phyloP scores from a whole-genome alignment of 2,113 vertebrate species.

The Clinocottus analis region DNA sequence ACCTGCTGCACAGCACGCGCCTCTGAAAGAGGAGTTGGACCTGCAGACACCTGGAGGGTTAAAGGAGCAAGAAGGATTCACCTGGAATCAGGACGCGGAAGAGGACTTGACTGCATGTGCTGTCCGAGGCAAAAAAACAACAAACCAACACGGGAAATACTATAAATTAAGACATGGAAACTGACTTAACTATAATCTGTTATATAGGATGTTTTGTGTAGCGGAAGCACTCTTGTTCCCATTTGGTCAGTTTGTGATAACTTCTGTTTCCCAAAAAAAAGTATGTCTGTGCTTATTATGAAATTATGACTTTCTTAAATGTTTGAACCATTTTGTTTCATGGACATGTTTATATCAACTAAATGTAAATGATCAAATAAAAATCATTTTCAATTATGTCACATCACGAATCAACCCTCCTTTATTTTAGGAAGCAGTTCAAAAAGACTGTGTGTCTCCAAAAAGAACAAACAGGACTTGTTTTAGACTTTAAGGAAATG shows the following conservation, averaged over 20 bases:
- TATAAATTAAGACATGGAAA: constrained; percentile 87
- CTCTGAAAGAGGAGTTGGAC: constrained; percentile 60
- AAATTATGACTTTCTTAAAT: constrained; percentile 91
- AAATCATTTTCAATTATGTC: constrained; percentile 92
- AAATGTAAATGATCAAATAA: constrained; percentile 94
- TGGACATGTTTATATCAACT: constrained; percentile 92
- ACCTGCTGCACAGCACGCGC: constrained; percentile 74
- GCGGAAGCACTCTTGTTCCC: constrained; percentile 97
- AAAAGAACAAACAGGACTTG: background rate
- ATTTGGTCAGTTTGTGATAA: constrained; percentile 95
- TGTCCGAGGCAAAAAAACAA: constrained; percentile 82
- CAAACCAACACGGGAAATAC: constrained; percentile 77
- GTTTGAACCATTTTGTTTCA: constrained; percentile 93
- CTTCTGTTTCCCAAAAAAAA: constrained; percentile 85
- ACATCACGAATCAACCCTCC: constrained; percentile 74
- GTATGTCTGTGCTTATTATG: constrained; percentile 96
- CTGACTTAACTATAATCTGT: constrained; percentile 88
- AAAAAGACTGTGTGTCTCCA: background rate
- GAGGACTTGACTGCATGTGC: constrained; percentile 92
- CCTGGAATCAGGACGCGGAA: constrained; percentile 54
- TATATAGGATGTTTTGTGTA: constrained; percentile 99
- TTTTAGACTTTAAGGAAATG: background rate
- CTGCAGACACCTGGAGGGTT: constrained; percentile 76
- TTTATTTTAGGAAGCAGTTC: constrained; percentile 47
- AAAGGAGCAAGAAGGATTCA: constrained; percentile 34